Evolutionary conservation across 2,888 invertebrate genomes (phyloP), one percentile per base, ranked within the genome.

Genomic region (Spatulosminthurus flaviceps): DNA sequence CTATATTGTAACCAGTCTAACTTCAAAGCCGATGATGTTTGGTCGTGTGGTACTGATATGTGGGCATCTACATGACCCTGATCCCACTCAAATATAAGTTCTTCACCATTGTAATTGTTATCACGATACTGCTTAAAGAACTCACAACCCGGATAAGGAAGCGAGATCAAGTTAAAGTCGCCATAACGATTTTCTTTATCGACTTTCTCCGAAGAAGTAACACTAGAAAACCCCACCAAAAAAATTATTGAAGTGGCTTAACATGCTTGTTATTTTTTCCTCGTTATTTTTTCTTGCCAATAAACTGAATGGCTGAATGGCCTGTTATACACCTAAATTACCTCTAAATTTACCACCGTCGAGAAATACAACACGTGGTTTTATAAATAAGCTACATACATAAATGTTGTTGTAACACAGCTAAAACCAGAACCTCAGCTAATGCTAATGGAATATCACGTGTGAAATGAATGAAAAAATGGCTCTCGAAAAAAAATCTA

Each of bases 141-240:
- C 88, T 94, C 94, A 90, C 94, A 94, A 82, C 94, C 94, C 80
- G 94, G 94, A 88, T 94, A 94, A 80, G 94, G 94, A 86, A 94
- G 89, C 84, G 92, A 91, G 82, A 93, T 88, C 82, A 94, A 89
- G 81, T 90, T 91, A 86, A 94, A 94, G 83, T 92, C 91, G 69
- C 90, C 89, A 87, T 94, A 94, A 83, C 93, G 90, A 86, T 92
- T 92, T 86, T 92, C 92, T 86, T 92, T 92, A 87, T 94, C 94
- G 64, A 93, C 93, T 87, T 94, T 94, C 87, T 94, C 94, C 24
- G 94, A 94, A 0, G 94, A 94, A 11, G 93, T 93, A 9, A 94
- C 92, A 87, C 94, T 94, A 86, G 26, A 88, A 86, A 80, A 19
- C 42, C n/a, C n/a, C n/a, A 43, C 26, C 26, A 64, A 66, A 34